Base-by-base conservation (phyloP, 2,797 vertebrate genomes). In the Setipinna tenuifilis region DNA sequence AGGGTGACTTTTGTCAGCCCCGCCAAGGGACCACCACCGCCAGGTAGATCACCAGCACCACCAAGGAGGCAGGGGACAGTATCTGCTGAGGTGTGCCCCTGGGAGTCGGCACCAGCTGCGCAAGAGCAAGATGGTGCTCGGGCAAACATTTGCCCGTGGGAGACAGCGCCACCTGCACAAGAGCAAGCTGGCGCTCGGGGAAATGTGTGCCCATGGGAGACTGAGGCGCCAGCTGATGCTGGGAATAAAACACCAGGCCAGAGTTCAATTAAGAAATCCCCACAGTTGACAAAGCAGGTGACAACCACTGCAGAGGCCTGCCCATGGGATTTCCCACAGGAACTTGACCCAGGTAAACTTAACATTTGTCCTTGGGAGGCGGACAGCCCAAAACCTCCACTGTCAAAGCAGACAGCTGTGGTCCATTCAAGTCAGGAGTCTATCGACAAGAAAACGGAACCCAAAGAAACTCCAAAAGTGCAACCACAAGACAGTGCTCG, bases 301-400 rank as follows among this genome's bases (percentile, higher is more conserved):
- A 86, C 35, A 85, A 93, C 86, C 84, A 91, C 86, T 58, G 83
- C 82, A 0, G 94, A 92, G 7, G 61, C 94, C 1, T 96, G 95
- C 85, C 95, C 92, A 6, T 96, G 96, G 96, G 96, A 95, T 59
- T 93, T 94, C 75, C 91, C 92, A 0, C 92, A 94, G 58, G 90
- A 93, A 3, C 91, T 91, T 17, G 88, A 92, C 87, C 86, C 71
- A n/a, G 16, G 31, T 11, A 21, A 78, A 83, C 0, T 90, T 90
- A 85, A 85, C 48, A 83, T 93, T 87, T 91, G 90, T 87, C 90
- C 91, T 9, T 91, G 88, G 91, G 93, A 94, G 81, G 91, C 88
- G 0, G 90, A 44, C n/a, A 88, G 86, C 81, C 86, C 28, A 12
- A 87, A 87, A 80, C 54, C 82, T 82, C n/a, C 81, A 6, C 2